Evolutionary conservation across 53 echinoderm and acorn worm genomes (phyloP).

Genomic region (Holothuria scabra): DNA sequence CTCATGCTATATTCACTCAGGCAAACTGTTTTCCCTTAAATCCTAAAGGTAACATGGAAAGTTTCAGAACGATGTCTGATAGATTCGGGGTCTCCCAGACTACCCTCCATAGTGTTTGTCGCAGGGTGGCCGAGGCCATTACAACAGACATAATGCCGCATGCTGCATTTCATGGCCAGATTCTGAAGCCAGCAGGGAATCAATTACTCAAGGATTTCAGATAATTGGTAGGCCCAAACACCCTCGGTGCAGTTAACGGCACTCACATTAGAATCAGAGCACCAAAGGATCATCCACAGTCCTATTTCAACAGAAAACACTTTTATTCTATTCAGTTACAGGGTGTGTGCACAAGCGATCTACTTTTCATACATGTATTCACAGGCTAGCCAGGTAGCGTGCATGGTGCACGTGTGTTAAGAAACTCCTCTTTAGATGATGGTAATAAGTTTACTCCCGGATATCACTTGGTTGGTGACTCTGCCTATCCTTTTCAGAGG

Average conservation of each 20-base stretch:
- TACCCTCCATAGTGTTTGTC: slow-evolving; percentile 15
- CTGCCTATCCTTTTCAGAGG: slow-evolving; percentile 56
- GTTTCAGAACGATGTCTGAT: no score
- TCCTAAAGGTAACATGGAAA: slow-evolving; percentile 31
- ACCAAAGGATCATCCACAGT: slow-evolving; percentile 42
- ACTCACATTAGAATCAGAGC: slow-evolving; percentile 48
- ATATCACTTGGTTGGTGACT: slow-evolving; percentile 46
- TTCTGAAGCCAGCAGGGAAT: background rate
- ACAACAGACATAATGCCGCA: slow-evolving; percentile 18
- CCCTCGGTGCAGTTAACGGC: no score
- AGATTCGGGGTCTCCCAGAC: slow-evolving; percentile 22
- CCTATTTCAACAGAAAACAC: slow-evolving; percentile 51
- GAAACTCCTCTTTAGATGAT: slow-evolving; percentile 34
- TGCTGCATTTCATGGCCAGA: slow-evolving; percentile 9
- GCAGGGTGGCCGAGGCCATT: slow-evolving; percentile 12
- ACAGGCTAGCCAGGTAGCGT: slow-evolving; percentile 55
- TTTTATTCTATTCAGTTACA: slow-evolving; percentile 50
- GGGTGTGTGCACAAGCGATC: slow-evolving; percentile 39
- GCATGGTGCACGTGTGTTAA: slow-evolving; percentile 51
- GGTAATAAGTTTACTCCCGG: slow-evolving; percentile 33
- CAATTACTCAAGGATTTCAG: background rate
- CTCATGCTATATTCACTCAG: slow-evolving; percentile 2
- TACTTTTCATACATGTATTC: slow-evolving; percentile 50
- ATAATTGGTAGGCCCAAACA: slow-evolving; percentile 18
- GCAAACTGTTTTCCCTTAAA: background rate